Evolutionary conservation across 2,888 invertebrate species (phyloP), one percentile per base, ranked within the genome.

Genomic region (Junonia oenone): DNA sequence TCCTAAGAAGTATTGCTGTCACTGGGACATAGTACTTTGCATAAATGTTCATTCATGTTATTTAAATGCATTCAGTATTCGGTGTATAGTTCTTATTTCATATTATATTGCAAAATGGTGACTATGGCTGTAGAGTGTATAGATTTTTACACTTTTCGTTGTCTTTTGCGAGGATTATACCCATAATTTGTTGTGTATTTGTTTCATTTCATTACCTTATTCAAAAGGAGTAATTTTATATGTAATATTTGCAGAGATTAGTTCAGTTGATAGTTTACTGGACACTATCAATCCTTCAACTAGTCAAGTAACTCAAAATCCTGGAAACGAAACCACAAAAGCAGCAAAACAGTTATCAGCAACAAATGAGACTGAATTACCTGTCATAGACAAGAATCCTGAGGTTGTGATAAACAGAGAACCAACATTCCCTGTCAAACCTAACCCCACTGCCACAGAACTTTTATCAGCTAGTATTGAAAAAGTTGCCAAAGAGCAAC

Each of bases 401-500:
- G 78, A 78, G 62, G 60, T 67, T 66, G 62, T 68, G 46, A 72
- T 65, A 53, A 78, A 73, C 63, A 75, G 65, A 63, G 75, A 81
- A 51, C 52, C 56, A 55, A 69, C 68, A 63, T 64, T 70, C 63
- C 64, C 72, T 63, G 76, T 75, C 54, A 64, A 68, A 57, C 63
- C 67, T 55, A 52, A 58, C 38, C 81, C 77, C 49, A 82, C 86
- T 71, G 76, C 88, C 60, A 87, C 84, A 59, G 83, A 88, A 64
- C 63, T 86, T 45, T 72, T 89, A 49, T 79, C 85, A 57, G 87
- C 86, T 58, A 84, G 88, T 65, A 85, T 88, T 63, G 89, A 90
- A 59, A 88, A 88, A 65, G 65, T 83, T 68, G 84, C 81, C 5
- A 83, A 83, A 63, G 86, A 86, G 49, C 72, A 76, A 45, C 65